Base-by-base conservation (phyloP, 2,888 invertebrate species). In the Leucophenga maculata region DNA sequence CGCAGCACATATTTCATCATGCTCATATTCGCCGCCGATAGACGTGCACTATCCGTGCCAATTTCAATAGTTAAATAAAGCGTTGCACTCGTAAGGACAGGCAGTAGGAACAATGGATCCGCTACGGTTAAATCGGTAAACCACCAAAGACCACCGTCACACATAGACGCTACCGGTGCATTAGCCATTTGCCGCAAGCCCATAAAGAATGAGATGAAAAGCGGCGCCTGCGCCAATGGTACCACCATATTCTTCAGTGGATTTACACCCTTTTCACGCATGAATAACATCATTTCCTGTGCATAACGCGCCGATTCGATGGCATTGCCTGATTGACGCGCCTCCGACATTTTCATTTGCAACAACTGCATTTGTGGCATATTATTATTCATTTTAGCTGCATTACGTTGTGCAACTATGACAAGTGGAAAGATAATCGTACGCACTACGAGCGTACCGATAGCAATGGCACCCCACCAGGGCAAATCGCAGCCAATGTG, bases 131-230 rank as follows among this genome's bases (percentile, higher is more conserved):
- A 91, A 90, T 99, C 97, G 3, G 91, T 90, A 86, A 99, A 98
- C 99, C 99, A 99, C 80, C 91, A 93, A 1, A 96, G 77, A 0
- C 99, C 99, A 39, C 99, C 99, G 0, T 92, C 90, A 74, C 92
- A 91, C 91, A 99, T 91, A 85, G 97, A 97, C 54, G 96, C 96
- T 46, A 99, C 95, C 1, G 98, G 98, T 39, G 94, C 91, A 83
- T 93, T 94, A 1, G 97, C 93, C 98, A 99, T 98, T 74, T 92
- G 90, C 78, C 96, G 91, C 60, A 99, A 88, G 0, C 94, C 96
- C 89, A 95, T 91, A 86, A 98, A 99, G 86, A 97, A 95, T 0
- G 98, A 97, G 74, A 98, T 89, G 86, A 99, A 99, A 16, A 99
- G 89, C 0, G 97, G 97, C 67, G 95, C 95, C 89, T 96, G 96